Conservation (phyloP, 2,888 invertebrate species). For the Abrostola tripartita region DNA sequence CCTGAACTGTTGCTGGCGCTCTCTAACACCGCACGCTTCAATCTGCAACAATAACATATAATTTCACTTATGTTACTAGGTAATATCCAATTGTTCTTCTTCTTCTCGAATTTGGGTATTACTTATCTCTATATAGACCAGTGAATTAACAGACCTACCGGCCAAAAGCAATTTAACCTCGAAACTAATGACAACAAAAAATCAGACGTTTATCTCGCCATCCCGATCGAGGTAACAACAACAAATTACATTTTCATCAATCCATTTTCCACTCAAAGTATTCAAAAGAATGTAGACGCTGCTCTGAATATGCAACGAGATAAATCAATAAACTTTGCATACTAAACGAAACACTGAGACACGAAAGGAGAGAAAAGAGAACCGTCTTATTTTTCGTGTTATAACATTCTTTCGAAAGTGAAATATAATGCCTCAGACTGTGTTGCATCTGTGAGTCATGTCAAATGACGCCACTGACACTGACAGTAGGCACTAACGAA, state of each 20-base stretch:
- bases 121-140: not conserved
- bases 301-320: constrained; percentile 50
- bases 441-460: constrained; percentile 8
- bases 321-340: constrained; percentile 56
- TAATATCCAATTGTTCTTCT: too few relatives aligned
- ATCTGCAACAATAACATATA: constrained; percentile 77
- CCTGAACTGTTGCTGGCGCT: constrained; percentile 82
- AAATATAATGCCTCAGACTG: constrained; percentile 33
- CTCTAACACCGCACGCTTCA: constrained; percentile 76
- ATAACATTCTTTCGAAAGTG: constrained; percentile 38
- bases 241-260: constrained; percentile 36
- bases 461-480: constrained; percentile 7
- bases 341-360: constrained; percentile 48
- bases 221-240: not conserved
- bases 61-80: not conserved
- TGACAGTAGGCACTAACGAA: constrained; percentile 47
- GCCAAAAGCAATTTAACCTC: not conserved
- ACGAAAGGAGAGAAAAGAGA: constrained; percentile 30
- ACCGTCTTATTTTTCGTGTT: constrained; percentile 30
- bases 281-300: constrained; percentile 46
- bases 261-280: constrained; percentile 43
- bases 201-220: not conserved
- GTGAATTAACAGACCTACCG: not conserved
- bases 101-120: too few relatives aligned
- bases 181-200: not conserved